Evolutionary conservation across 2,797 vertebrate genomes (phyloP), one percentile per base, ranked within the genome.

Genomic region (Scarus forsteni): DNA sequence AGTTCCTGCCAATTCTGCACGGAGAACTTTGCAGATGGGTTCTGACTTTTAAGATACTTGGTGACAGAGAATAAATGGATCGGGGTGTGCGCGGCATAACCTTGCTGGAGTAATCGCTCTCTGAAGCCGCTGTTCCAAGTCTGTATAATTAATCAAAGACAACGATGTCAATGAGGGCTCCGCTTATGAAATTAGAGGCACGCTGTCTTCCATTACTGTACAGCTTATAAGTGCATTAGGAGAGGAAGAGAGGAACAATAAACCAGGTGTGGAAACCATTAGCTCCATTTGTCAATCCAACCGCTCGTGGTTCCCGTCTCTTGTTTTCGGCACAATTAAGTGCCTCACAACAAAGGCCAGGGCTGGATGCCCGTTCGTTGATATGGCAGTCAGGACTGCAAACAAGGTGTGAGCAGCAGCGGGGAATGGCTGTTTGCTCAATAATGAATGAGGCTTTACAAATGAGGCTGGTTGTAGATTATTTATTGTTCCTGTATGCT

Each of bases 91-190:
- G 19, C 67, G 1, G 65, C 58, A 6, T 93, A 92, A 92, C 92
- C 91, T 89, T 85, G 86, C 62, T 81, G 80, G 64, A 86, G 85
- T 69, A 80, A 85, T 80, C 68, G 86, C 61, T 72, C 55, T 70
- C 60, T 63, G 75, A 64, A 80, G 76, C 75, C 50, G 27, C 50
- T 75, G 78, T 81, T 87, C 80, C 72, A 73, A 79, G 87, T 90
- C 88, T 75, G 83, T 81, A 67, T 83, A 89, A 94, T 93, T 92
- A 93, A 93, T 87, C 87, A 91, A 86, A 92, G 88, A 86, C 88
- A 91, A 86, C 87, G 80, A 85, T 92, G 93, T 94, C 92, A 91
- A 89, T 84, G 85, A 92, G 85, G 88, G 85, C 77, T 77, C 38
- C 39, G 42, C 65, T 92, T 92, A 93, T 94, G 84, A 89, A 93